Conservation (phyloP, 2,113 vertebrate genomes). For the Sylvietta virens region DNA sequence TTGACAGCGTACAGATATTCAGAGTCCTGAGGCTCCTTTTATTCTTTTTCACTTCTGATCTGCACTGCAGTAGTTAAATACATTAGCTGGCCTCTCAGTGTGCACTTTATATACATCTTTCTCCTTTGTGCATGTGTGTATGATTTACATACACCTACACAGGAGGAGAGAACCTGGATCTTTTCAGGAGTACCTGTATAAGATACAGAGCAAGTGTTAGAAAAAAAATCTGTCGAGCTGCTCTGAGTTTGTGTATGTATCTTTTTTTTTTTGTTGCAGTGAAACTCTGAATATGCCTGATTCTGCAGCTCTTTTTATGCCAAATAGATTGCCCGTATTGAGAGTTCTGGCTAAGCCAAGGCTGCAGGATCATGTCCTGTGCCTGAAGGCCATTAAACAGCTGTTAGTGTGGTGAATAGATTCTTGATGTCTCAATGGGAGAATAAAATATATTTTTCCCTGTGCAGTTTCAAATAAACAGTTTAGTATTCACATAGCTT, state of each 20-base stretch:
- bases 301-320: constrained; percentile 9
- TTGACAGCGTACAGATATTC: neutral
- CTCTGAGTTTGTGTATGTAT: neutral
- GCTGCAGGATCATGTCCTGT: constrained; percentile 2
- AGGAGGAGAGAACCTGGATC: neutral
- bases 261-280: neutral
- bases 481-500: constrained; percentile 44
- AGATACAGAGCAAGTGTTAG: neutral
- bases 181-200: neutral
- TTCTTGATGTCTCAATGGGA: constrained; percentile 44
- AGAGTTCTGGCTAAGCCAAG: constrained; percentile 2
- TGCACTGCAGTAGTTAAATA: neutral
- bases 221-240: neutral
- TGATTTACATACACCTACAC: neutral
- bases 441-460: constrained; percentile 35
- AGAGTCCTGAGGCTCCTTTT: neutral
- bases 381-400: constrained; percentile 47
- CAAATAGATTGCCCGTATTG: neutral
- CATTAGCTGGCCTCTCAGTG: neutral
- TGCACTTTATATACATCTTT: neutral
- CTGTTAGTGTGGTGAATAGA: constrained; percentile 43
- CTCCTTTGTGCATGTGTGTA: neutral
- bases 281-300: neutral
- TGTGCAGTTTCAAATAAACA: constrained; percentile 18
- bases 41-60: neutral